Evolutionary conservation across 2,113 vertebrate genomes (phyloP).

Genomic region (Orthonyx spaldingii): DNA sequence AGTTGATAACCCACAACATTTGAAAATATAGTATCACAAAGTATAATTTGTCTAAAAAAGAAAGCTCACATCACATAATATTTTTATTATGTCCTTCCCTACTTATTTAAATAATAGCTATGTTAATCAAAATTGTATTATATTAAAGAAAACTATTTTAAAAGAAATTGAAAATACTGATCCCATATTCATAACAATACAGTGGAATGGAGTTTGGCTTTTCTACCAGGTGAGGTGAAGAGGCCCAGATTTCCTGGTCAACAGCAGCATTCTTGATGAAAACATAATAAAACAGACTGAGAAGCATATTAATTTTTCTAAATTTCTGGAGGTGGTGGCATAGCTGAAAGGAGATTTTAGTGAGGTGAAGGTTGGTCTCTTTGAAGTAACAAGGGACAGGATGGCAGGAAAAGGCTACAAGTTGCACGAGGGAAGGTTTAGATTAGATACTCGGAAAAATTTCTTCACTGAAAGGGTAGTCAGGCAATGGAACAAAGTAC

Average conservation of each 20-base stretch:
- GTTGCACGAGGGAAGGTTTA: fast-evolving
- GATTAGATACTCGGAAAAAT: not conserved
- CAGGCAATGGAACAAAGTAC: not conserved
- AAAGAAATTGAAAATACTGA: not conserved
- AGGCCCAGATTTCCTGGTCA: not conserved
- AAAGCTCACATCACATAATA: not conserved
- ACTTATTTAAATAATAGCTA: not conserved
- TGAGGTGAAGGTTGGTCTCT: not conserved
- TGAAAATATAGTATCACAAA: not conserved
- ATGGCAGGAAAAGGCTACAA: not conserved
- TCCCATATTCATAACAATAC: not conserved
- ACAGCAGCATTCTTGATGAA: not conserved
- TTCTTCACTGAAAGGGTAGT: not conserved
- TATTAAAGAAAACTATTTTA: not conserved
- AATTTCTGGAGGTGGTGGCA: not conserved
- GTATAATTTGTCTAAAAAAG: not conserved
- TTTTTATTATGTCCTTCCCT: not conserved
- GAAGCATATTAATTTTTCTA: not conserved
- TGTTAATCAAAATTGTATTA: not conserved
- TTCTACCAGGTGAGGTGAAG: not conserved
- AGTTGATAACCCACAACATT: not conserved
- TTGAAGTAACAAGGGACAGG: not conserved
- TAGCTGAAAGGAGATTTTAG: not conserved
- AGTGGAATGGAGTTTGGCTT: not conserved
- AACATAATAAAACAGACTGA: not conserved